Evolutionary conservation across 2,888 invertebrate genomes (phyloP), one percentile per base, ranked within the genome.

Genomic region (Flexamia atlantica): DNA sequence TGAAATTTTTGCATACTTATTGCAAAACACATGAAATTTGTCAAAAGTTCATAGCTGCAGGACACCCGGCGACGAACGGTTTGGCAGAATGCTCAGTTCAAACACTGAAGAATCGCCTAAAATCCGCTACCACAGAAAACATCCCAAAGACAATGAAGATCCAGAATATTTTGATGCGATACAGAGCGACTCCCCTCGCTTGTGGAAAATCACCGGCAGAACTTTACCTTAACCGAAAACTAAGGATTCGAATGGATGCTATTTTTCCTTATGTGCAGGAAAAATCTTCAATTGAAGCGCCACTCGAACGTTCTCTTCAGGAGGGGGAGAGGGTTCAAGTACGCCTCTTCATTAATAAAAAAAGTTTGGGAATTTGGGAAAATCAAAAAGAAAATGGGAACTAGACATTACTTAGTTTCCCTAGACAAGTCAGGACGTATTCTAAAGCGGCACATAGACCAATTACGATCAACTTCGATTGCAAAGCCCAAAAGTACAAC

Each of bases 311-410:
- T 30, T 36, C 40, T 60, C n/a, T 84, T 0, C 28, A 46, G n/a
- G 82, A 42, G 32, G 57, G 76, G 57, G 82, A 84, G 81, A 84
- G 81, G 46, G 82, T 84, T 7, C 84, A 84, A 64, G 40, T 74
- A 23, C 57, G 64, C 12, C 36, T 70, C 9, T 32, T 70, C 70
- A 70, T n/a, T 9, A 36, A 36, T 36, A 28, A 70, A 3, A 23
- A 23, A 70, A 2, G 30, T 32, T 32, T 70, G 70, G 70, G 5
- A 70, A 36, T 70, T 70, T 32, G 32, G 32, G 20, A 12, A 30
- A 70, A 10, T 70, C 4, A 32, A 1, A 1, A 70, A 32, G n/a
- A 70, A 32, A 9, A 2, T 70, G 10, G 70, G 36, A 32, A 70
- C 46, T 9, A 5, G 70, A 4, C 70, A 70, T n/a, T 70, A 70